phyloP scores from a whole-genome alignment of 2,888 invertebrate genomes.

The Ditula angustiorana region DNA sequence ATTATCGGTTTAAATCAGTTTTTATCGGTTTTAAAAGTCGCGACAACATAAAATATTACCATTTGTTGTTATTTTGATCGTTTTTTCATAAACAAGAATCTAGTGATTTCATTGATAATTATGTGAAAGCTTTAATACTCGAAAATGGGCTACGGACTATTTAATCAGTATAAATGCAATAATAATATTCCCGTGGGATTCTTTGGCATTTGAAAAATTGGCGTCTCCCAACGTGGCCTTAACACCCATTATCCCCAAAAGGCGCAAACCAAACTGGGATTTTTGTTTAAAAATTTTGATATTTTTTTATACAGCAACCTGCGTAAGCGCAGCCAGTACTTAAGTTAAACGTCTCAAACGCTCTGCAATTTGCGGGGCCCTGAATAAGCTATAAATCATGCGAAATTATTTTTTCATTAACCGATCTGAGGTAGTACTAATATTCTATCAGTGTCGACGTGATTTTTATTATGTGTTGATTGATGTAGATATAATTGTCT shows the following conservation, averaged over 20 bases:
- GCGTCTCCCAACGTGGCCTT: conserved; percentile 15
- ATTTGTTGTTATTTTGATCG: no score
- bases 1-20: no score
- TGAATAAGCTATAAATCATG: conserved; percentile 85
- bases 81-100: no score
- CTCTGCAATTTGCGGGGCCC: conserved; percentile 75
- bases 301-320: conserved; percentile 52
- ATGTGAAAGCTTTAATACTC: no score
- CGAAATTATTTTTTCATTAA: conserved; percentile 82
- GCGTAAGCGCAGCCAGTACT: conserved; percentile 74
- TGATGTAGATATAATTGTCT: conserved; percentile 43
- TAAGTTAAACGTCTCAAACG: conserved; percentile 83
- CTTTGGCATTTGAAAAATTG: background rate
- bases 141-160: no score
- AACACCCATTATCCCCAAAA: conserved; percentile 24
- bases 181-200: no score
- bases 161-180: no score
- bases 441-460: conserved; percentile 73
- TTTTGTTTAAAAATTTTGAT: conserved; percentile 47
- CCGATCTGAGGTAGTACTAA: conserved; percentile 62
- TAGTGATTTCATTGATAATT: no score
- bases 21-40: no score
- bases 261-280: conserved; percentile 24
- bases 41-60: no score
- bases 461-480: conserved; percentile 51